These are phyloP conservation scores for Oceanites oceanicus DNA, from an alignment of 2,113 vertebrate genomes.

Conservation along the genomic window DNA sequence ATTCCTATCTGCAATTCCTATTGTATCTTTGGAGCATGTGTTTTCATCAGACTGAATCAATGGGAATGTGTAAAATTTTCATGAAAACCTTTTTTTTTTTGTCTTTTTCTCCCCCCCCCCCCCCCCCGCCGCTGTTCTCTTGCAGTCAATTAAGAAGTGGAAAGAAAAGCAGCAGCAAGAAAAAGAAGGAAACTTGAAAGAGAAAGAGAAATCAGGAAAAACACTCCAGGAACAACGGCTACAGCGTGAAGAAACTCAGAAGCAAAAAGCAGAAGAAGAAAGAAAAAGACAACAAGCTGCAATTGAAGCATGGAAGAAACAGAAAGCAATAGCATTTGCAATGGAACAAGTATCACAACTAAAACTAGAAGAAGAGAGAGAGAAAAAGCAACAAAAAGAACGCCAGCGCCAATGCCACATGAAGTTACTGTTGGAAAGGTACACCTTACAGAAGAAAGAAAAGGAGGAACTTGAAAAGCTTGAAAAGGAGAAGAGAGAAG, in stretches of 20 bases:
- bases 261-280: slow-evolving; percentile 74
- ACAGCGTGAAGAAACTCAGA: slow-evolving; percentile 59
- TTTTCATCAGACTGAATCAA: background rate
- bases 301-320: slow-evolving; percentile 81
- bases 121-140: background rate
- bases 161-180: slow-evolving; percentile 78
- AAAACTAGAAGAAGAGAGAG: slow-evolving; percentile 72
- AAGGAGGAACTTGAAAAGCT: slow-evolving; percentile 73
- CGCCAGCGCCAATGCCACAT: slow-evolving; percentile 71
- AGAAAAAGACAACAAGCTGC: slow-evolving; percentile 67
- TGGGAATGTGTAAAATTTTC: background rate
- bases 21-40: background rate
- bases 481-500: slow-evolving; percentile 68
- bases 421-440: slow-evolving; percentile 76
- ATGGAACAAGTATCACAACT: slow-evolving; percentile 71
- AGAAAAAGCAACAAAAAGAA: slow-evolving; percentile 75
- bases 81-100: background rate
- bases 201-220: slow-evolving; percentile 72
- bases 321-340: slow-evolving; percentile 72
- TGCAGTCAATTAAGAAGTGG: slow-evolving; percentile 88
- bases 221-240: slow-evolving; percentile 17
- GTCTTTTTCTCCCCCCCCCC: too few relatives aligned
- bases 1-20: background rate
- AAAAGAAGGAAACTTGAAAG: slow-evolving; percentile 69
- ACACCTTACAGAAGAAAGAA: slow-evolving; percentile 75